phyloP scores from a whole-genome alignment of 2,797 vertebrate species.

The Labroides dimidiatus region DNA sequence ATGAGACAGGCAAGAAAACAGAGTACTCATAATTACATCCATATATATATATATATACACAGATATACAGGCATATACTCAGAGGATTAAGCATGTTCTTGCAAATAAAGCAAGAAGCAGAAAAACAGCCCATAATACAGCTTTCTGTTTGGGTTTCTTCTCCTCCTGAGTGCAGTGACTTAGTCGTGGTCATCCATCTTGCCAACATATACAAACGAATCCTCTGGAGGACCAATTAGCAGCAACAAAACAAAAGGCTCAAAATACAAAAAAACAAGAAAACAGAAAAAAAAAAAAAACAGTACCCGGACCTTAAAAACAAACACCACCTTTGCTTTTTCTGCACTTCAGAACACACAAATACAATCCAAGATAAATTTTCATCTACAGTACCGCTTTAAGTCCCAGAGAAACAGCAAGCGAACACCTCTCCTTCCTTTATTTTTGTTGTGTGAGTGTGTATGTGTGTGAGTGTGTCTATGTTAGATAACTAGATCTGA shows the following conservation, averaged over 20 bases:
- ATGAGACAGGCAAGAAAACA: neutral
- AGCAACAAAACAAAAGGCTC: constrained; percentile 54
- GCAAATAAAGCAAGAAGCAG: constrained; percentile 26
- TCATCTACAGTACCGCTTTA: constrained; percentile 38
- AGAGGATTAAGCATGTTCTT: constrained; percentile 8
- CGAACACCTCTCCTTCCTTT: constrained; percentile 50
- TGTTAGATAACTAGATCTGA: constrained; percentile 77
- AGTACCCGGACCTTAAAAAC: constrained; percentile 39
- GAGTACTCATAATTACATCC: neutral
- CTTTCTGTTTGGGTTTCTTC: constrained; percentile 47
- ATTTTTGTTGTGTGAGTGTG: constrained; percentile 38
- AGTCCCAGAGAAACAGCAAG: constrained; percentile 42
- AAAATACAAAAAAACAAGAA: constrained; percentile 50
- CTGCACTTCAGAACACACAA: constrained; percentile 32
- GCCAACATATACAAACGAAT: constrained; percentile 60
- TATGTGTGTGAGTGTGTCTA: constrained; percentile 38
- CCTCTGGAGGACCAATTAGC: constrained; percentile 77
- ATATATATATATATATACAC: neutral
- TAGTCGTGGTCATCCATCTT: constrained; percentile 72
- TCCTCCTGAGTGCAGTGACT: constrained; percentile 53
- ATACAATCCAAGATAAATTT: constrained; percentile 39
- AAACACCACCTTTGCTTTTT: constrained; percentile 44
- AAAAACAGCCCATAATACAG: constrained; percentile 23
- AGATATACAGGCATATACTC: neutral
- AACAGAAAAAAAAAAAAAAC: constrained; percentile 43